Base-by-base conservation (phyloP, 2,888 invertebrate species). In the Flexamia atlantica region DNA sequence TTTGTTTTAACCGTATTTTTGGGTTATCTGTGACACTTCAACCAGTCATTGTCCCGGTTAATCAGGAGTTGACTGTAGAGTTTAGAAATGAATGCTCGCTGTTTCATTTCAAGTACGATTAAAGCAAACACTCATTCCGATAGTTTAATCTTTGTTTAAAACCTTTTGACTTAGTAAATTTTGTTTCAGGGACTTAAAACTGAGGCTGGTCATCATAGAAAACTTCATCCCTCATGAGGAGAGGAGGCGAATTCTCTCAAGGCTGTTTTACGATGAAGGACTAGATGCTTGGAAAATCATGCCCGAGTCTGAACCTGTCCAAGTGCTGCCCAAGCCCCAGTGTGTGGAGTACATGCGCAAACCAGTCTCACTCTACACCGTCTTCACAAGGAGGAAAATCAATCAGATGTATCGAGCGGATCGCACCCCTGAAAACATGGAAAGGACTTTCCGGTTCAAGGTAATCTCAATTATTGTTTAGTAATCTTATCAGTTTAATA, bases 161-260 rank as follows among this genome's bases (percentile, higher is more conserved):
- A n/a, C n/a, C n/a, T n/a, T n/a, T n/a, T n/a, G n/a, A n/a, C n/a
- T n/a, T n/a, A n/a, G n/a, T n/a, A n/a, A n/a, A n/a, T n/a, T n/a
- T n/a, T n/a, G 70, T 80, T 80, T 14, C 64, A 83, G 83, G 90
- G 98, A 98, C 89, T 92, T 99, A 86, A 96, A 98, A 89, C 93
- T 98, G 84, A 96, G 97, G 90, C 95, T 95, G 89, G 92, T 97
- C 46, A 94, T 97, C 81, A 96, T 97, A 86, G 97, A 97, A 89
- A 97, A 97, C 90, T 98, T 98, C 90, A 95, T 98, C 88, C 97
- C 97, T 10, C 93, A 93, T 0, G 96, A 96, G 89, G 96, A 96
- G 84, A 95, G 95, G 88, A 93, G 93, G 64, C 94, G 95, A 85
- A 92, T 97, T 3, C 92, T 95, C 85, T 93, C 94, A 70, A 92